Percentiles rank a stretch among this genome's conserved stretches.
Conservation (phyloP, 2,888 invertebrate genomes). For the Trachelus iudaicus region DNA sequence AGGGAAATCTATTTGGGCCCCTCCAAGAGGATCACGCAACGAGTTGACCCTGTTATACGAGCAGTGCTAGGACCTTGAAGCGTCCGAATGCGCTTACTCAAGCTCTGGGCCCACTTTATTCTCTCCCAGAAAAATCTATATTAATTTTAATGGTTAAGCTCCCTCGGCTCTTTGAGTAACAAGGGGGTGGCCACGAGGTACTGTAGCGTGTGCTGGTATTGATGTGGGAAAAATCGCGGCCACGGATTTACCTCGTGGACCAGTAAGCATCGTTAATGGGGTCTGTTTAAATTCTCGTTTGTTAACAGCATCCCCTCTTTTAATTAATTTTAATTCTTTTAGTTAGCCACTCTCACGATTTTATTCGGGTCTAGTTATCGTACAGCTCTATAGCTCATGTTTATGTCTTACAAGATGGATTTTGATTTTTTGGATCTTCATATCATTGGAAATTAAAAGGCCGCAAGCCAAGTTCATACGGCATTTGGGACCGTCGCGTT, state of each 20-base stretch:
- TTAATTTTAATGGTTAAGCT: conserved; percentile 4
- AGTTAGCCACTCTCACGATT: neutral
- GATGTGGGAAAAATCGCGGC: conserved; percentile 4
- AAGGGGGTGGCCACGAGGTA: neutral
- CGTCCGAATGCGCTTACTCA: neutral
- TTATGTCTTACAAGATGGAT: neutral
- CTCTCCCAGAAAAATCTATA: conserved; percentile 6
- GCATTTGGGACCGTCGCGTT: neutral
- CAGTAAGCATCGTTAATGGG: neutral
- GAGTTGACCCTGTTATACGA: conserved; percentile 1
- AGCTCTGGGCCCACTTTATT: neutral
- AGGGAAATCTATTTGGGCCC: conserved; percentile 5
- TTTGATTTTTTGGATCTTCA: neutral
- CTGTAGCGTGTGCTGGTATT: neutral
- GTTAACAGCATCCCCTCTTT: neutral
- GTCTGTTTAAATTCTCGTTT: neutral
- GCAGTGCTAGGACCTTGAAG: neutral
- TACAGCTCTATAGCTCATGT: neutral
- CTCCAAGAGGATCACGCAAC: neutral
- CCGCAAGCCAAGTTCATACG: neutral
- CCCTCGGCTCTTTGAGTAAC: neutral
- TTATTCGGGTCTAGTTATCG: neutral
- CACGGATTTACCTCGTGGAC: conserved; percentile 3
- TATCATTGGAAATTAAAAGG: neutral
- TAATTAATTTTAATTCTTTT: neutral